Evolutionary conservation across 2,888 invertebrate species (phyloP).

Genomic region (Stenoptilia bipunctidactyla): DNA sequence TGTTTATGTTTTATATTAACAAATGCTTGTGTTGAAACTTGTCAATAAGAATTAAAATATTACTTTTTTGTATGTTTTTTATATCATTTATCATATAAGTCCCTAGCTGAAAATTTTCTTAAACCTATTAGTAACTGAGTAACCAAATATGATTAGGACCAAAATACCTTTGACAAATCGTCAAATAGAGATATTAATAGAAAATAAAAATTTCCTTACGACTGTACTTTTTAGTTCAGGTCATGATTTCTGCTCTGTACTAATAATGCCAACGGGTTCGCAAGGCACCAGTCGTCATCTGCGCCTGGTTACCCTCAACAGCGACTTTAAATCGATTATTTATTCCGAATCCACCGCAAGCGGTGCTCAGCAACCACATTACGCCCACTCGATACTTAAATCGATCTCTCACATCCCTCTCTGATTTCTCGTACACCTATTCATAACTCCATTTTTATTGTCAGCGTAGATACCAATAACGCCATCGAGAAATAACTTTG

Average conservation of each 20-base stretch:
- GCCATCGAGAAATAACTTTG: neutral
- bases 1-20: too few species aligned
- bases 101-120: too few species aligned
- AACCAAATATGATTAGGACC: too few species aligned
- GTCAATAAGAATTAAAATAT: too few species aligned
- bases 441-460: constrained; percentile 24
- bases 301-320: constrained; percentile 38
- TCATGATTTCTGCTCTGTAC: constrained; percentile 41
- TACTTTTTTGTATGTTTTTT: too few species aligned
- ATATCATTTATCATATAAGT: too few species aligned
- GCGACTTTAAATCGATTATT: constrained; percentile 51
- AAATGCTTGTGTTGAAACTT: too few species aligned
- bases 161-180: too few species aligned
- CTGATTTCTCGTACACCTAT: constrained; percentile 33
- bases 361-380: constrained; percentile 34
- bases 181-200: too few species aligned
- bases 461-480: constrained; percentile 6
- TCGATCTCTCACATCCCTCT: constrained; percentile 26
- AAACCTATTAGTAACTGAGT: too few species aligned
- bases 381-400: constrained; percentile 33
- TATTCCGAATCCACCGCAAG: constrained; percentile 39
- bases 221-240: too few species aligned
- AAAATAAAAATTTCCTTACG: too few species aligned
- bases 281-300: constrained; percentile 11
- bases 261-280: constrained; percentile 35